A percentile compares a stretch with the other conserved stretches of the same genome.
These are phyloP conservation scores for Neostethus bicornis DNA, from an alignment of 2,797 vertebrate genomes.

Conservation along the genomic window DNA sequence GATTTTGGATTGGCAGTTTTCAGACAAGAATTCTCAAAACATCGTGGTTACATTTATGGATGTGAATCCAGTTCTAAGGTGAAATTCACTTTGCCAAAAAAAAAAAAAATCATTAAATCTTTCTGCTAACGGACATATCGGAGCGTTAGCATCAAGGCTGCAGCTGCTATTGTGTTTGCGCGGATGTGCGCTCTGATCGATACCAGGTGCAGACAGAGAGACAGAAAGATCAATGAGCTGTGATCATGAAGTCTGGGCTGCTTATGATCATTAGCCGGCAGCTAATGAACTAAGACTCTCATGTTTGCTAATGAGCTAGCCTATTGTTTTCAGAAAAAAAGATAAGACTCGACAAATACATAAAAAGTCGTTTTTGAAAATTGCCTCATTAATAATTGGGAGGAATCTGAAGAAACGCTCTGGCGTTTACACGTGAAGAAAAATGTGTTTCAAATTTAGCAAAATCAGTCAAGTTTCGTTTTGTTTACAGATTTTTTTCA, in stretches of 20 bases:
- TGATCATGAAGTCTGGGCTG: constrained; percentile 65
- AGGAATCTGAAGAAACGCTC: neutral
- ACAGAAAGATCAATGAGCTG: constrained; percentile 63
- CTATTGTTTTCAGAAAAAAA: constrained; percentile 5
- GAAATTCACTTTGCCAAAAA: neutral
- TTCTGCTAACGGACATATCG: neutral
- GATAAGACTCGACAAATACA: neutral
- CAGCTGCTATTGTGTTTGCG: constrained; percentile 28
- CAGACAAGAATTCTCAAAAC: no score
- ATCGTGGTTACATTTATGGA: neutral
- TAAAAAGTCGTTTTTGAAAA: constrained; percentile 19
- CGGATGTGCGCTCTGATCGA: constrained; percentile 50
- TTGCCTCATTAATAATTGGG: neutral
- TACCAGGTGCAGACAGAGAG: constrained; percentile 56
- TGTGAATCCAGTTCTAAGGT: neutral
- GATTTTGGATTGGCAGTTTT: no score
- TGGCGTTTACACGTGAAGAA: neutral
- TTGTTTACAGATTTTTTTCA: no score
- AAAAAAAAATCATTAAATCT: constrained; percentile 12
- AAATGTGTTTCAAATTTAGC: no score
- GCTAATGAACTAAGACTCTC: constrained; percentile 62
- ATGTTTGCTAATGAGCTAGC: constrained; percentile 50
- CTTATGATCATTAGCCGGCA: constrained; percentile 66
- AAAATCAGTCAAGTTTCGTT: no score
- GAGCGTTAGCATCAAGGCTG: neutral